Conservation (phyloP, 2,113 vertebrate species). For the Pangasianodon gigas region DNA sequence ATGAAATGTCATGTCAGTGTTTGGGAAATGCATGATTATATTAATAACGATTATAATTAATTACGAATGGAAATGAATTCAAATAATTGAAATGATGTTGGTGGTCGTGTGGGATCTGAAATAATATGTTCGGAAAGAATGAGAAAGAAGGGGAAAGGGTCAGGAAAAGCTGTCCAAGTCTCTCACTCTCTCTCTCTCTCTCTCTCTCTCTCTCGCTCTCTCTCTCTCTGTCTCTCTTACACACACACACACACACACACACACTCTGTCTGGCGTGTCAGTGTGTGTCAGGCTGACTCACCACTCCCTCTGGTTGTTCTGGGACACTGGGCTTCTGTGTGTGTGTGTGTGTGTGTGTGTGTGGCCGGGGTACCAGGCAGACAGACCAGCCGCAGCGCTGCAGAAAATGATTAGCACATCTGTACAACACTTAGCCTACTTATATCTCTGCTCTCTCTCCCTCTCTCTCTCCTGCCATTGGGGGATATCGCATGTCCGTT, state of each 20-base stretch:
- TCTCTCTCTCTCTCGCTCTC: neutral
- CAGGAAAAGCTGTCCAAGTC: slow-evolving; percentile 1
- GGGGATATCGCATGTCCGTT: slow-evolving; percentile 70
- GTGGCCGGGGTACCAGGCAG: slow-evolving; percentile 40
- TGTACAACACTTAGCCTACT: slow-evolving; percentile 50
- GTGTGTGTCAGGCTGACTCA: slow-evolving; percentile 48
- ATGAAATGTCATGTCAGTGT: neutral
- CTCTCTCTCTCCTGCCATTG: slow-evolving; percentile 37
- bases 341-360: slow-evolving; percentile 38
- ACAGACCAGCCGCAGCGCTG: slow-evolving; percentile 38
- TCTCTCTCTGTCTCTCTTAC: neutral
- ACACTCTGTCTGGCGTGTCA: slow-evolving; percentile 41
- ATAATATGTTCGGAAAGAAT: neutral
- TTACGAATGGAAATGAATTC: neutral
- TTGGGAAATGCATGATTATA: neutral
- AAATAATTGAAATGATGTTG: neutral
- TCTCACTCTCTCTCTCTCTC: neutral
- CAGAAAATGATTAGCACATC: slow-evolving; percentile 59
- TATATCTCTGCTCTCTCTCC: slow-evolving; percentile 24
- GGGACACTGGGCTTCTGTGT: slow-evolving; percentile 43
- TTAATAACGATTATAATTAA: neutral
- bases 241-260: slow-evolving; percentile 9
- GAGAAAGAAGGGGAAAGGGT: neutral
- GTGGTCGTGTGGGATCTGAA: neutral
- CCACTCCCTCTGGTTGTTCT: slow-evolving; percentile 43